Conservation (phyloP, 2,888 invertebrate genomes). For the Proisotoma minuta region DNA sequence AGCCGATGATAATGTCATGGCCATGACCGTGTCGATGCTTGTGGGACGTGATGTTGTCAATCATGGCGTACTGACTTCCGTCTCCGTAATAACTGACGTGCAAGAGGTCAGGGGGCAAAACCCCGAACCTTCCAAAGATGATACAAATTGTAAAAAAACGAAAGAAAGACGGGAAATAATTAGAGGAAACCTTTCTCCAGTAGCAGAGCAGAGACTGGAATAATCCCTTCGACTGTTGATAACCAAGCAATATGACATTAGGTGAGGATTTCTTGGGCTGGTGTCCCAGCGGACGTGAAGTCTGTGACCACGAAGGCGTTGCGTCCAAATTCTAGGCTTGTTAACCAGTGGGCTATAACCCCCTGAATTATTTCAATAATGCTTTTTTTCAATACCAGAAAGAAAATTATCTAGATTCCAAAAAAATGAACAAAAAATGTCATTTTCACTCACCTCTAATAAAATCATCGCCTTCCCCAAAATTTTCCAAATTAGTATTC, state of each 20-base stretch:
- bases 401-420: too few species aligned
- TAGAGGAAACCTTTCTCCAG: constrained; percentile 48
- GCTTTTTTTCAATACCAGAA: too few species aligned
- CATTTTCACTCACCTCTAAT: too few species aligned
- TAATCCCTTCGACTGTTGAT: constrained; percentile 54
- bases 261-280: constrained; percentile 55
- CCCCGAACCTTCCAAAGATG: constrained; percentile 51
- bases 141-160: too few species aligned
- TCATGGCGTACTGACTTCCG: not conserved
- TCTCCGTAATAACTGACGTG: constrained; percentile 44
- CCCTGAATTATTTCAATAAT: too few species aligned
- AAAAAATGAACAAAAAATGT: too few species aligned
- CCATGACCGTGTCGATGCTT: constrained; percentile 4
- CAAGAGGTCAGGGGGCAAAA: constrained; percentile 47
- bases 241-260: constrained; percentile 57
- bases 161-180: too few species aligned
- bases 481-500: too few species aligned
- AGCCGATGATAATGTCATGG: constrained; percentile 51
- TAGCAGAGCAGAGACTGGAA: constrained; percentile 55
- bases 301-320: constrained; percentile 41
- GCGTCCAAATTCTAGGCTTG: constrained; percentile 36
- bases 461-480: too few species aligned
- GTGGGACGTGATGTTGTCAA: too few species aligned
- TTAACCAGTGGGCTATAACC: too few species aligned
- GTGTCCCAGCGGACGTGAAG: constrained; percentile 46